Conservation (phyloP, 2,797 vertebrate species). For the Xenops minutus region DNA sequence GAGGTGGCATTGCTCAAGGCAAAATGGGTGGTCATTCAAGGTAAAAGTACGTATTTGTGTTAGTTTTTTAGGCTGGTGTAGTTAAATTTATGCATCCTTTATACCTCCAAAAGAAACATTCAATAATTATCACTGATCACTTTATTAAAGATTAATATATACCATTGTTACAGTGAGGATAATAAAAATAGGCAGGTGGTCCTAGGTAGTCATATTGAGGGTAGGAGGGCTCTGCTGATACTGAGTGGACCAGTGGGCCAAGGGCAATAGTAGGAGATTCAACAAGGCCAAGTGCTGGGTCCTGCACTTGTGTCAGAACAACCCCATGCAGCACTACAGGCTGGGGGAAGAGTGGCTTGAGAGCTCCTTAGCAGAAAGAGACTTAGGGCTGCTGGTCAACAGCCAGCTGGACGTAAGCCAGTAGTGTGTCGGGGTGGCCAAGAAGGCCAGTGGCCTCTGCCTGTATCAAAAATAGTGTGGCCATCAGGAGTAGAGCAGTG, state of each 20-base stretch:
- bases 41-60: not conserved
- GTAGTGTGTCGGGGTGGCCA: not conserved
- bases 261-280: rapidly evolving
- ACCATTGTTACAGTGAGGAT: not conserved
- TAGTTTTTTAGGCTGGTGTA: not conserved
- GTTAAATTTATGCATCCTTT: not conserved
- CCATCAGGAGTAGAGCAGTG: not conserved
- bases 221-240: not conserved
- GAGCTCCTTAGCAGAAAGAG: not conserved
- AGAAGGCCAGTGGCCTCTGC: not conserved
- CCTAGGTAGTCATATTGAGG: not conserved
- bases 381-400: not conserved
- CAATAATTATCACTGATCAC: not conserved
- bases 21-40: not conserved
- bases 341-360: not conserved
- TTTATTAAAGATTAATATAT: not conserved
- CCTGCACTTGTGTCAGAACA: not conserved
- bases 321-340: not conserved
- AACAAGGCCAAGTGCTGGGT: rapidly evolving
- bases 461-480: not conserved
- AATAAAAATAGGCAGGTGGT: not conserved
- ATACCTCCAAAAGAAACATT: not conserved
- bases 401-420: not conserved
- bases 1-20: not conserved
- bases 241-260: not conserved